Evolutionary conservation across 1,140 invertebrate genomes (phyloP).

Genomic region (Drosophila lowei): DNA sequence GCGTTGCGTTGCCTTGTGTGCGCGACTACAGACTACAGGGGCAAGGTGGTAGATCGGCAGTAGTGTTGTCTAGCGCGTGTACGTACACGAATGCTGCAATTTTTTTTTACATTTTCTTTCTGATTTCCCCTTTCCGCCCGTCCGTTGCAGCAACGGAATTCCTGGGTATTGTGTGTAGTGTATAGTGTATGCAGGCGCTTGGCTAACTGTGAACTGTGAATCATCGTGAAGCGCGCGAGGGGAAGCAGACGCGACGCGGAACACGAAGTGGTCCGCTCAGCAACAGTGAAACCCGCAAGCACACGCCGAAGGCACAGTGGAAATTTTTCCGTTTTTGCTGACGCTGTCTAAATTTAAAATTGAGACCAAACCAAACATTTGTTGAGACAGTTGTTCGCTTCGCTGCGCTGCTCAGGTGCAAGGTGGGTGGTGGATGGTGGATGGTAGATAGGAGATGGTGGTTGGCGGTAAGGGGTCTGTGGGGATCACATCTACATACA

Average conservation of each 20-base stretch:
- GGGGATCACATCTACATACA: background rate
- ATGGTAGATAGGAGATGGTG: background rate
- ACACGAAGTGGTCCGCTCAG: conserved; percentile 23
- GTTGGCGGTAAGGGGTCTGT: no score
- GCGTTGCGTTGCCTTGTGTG: conserved; percentile 16
- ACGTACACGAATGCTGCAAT: conserved; percentile 34
- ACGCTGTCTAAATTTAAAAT: conserved; percentile 51
- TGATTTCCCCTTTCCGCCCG: conserved; percentile 20
- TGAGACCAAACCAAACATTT: conserved; percentile 44
- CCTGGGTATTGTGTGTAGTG: background rate
- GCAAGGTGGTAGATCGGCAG: conserved; percentile 27
- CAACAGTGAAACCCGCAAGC: conserved; percentile 21
- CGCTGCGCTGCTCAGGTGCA: no score
- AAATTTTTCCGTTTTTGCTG: conserved; percentile 54
- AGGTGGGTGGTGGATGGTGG: background rate
- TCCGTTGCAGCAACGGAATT: conserved; percentile 35
- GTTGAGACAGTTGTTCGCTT: conserved; percentile 58
- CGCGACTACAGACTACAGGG: conserved; percentile 4
- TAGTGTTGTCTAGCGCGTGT: no score
- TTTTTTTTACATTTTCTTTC: conserved; percentile 30
- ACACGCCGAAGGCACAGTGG: conserved; percentile 40
- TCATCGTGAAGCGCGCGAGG: conserved; percentile 29
- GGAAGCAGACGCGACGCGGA: background rate
- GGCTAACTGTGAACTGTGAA: conserved; percentile 24
- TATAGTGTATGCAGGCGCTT: no score